Percentiles rank a stretch among this genome's conserved stretches.
phyloP scores from a whole-genome alignment of 2,113 vertebrate species.

The Forbesichthys papilliferus region DNA sequence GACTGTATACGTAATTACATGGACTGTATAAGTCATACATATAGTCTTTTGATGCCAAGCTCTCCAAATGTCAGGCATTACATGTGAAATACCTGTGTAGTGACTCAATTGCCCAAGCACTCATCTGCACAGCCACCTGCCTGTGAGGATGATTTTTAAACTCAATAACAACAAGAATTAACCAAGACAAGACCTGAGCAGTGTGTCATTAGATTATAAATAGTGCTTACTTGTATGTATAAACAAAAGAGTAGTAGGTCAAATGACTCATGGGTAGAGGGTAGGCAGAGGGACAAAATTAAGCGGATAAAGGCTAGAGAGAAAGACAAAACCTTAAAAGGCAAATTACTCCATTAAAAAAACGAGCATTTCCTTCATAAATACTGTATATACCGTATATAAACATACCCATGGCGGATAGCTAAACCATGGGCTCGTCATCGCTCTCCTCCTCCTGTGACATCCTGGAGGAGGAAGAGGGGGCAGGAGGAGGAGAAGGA shows the following conservation, averaged over 20 bases:
- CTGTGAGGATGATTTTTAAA: not conserved
- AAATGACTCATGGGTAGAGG: slow-evolving; percentile 8
- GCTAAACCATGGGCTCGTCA: slow-evolving; percentile 69
- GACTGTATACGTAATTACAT: too few species aligned
- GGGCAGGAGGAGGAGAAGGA: slow-evolving; percentile 30
- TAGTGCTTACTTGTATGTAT: too few species aligned
- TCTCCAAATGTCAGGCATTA: too few species aligned
- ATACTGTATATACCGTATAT: slow-evolving; percentile 38
- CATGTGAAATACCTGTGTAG: too few species aligned
- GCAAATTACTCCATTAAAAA: slow-evolving; percentile 32
- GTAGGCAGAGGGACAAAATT: slow-evolving; percentile 14
- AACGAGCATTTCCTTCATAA: slow-evolving; percentile 42
- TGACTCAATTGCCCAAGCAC: too few species aligned
- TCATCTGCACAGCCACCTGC: too few species aligned
- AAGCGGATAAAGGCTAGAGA: slow-evolving; percentile 11
- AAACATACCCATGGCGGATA: not conserved
- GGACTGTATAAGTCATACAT: too few species aligned
- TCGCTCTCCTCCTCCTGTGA: slow-evolving; percentile 61
- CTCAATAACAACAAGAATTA: not conserved
- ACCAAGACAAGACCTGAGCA: not conserved
- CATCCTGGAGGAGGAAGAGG: slow-evolving; percentile 34
- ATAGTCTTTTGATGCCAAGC: too few species aligned
- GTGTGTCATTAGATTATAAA: not conserved
- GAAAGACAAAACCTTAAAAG: slow-evolving; percentile 4
- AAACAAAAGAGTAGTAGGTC: not conserved